Evolutionary conservation across 1,140 invertebrate genomes (phyloP), one percentile per base, ranked within the genome.

Genomic region (Aphis craccivora): DNA sequence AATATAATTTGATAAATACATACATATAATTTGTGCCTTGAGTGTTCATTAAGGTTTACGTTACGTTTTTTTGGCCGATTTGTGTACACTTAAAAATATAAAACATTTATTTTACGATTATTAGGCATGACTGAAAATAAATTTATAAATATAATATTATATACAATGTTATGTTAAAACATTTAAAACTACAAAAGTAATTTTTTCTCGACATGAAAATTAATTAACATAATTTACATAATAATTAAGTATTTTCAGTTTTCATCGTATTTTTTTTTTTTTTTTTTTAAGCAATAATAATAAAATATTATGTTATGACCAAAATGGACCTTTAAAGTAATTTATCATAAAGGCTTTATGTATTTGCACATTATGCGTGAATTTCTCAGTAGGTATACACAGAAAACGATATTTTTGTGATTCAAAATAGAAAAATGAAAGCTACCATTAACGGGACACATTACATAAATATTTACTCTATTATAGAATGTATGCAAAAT

Each of bases 231-330:
- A 35, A 76, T 76, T n/a, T 76, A n/a, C 60, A 76, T 76, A 76
- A 76, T 76, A 76, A n/a, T 76, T 76, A 76, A 76, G 60, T 76
- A 35, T 76, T 76, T 76, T 76, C 30, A 76, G 60, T 67, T 67
- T 67, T 67, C 30, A 67, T 11, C 0, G 30, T n/a, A 67, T 67
- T n/a, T 67, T 67, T n/a, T 67, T 67, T 30, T 18, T 2, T 14
- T n/a, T n/a, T n/a, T n/a, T n/a, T n/a, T n/a, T n/a, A 76, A 76
- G n/a, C 30, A 76, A 76, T 76, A 76, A 76, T 76, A 76, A 76
- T 76, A 76, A 76, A 76, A n/a, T n/a, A 76, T 76, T 76, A 18
- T 76, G 5, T 35, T n/a, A n/a, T 25, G 30, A 18, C n/a, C 60
- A 18, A 18, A 76, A 76, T 14, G n/a, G 6, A 76, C 60, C n/a